A percentile compares a stretch with the other conserved stretches of the same genome.
Conservation (phyloP, 2,888 invertebrate genomes). For the Hermaeophaga mercurialis region DNA sequence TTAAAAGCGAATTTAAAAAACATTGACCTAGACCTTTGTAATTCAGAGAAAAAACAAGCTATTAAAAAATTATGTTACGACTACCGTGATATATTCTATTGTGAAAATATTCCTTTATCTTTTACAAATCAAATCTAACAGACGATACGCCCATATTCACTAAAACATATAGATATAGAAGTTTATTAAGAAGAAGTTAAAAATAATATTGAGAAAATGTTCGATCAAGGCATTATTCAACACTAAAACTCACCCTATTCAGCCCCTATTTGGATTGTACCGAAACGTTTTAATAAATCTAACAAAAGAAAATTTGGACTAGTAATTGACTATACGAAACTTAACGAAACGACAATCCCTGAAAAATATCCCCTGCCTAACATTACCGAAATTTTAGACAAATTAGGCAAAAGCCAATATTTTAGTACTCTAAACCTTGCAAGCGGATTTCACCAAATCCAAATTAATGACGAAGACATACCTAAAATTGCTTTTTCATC, state of each 20-base stretch:
- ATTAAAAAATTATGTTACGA: conserved; percentile 31
- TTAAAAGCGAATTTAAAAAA: conserved; percentile 1
- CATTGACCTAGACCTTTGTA: conserved; percentile 24
- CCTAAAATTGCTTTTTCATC: conserved; percentile 42
- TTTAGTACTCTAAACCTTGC: conserved; percentile 41
- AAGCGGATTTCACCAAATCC: conserved; percentile 42
- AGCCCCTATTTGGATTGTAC: too few species aligned
- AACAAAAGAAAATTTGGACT: conserved; percentile 35
- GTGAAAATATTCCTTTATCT: too few species aligned
- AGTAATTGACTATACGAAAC: conserved; percentile 30
- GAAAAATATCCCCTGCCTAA: conserved; percentile 46
- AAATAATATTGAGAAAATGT: conserved; percentile 30
- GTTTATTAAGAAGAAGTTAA: conserved; percentile 40
- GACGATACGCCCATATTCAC: too few species aligned
- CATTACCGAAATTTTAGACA: conserved; percentile 46
- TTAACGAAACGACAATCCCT: conserved; percentile 32
- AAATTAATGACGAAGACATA: conserved; percentile 36
- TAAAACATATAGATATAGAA: conserved; percentile 41
- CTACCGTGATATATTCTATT: too few species aligned
- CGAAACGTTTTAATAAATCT: conserved; percentile 28
- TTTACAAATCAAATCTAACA: too few species aligned
- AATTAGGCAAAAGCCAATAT: conserved; percentile 44
- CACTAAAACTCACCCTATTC: conserved; percentile 30
- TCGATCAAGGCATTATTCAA: conserved; percentile 33
- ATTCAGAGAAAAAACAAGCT: too few species aligned